Conservation (phyloP, 1,140 invertebrate species). For the Nymphalis io region DNA sequence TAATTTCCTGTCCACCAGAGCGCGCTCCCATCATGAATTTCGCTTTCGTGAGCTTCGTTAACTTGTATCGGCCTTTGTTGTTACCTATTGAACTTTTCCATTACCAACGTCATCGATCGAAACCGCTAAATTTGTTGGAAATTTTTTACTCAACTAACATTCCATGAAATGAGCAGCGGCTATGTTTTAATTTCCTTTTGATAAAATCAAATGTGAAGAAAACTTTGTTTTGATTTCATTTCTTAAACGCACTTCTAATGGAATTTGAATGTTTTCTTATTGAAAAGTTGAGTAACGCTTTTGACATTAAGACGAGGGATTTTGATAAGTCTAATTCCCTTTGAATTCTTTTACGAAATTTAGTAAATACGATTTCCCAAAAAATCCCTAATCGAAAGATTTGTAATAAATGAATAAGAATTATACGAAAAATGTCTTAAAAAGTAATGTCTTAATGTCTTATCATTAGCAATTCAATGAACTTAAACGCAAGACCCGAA, state of each 20-base stretch:
- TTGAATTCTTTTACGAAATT: constrained; percentile 43
- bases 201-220: constrained; percentile 59
- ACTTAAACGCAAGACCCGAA: background rate
- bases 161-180: constrained; percentile 52
- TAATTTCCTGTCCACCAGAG: constrained; percentile 76
- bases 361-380: constrained; percentile 37
- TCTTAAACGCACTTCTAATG: constrained; percentile 49
- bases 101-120: constrained; percentile 73
- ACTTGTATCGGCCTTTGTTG: constrained; percentile 76
- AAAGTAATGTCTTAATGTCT: no score
- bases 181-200: constrained; percentile 57
- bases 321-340: constrained; percentile 67
- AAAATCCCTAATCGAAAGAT: constrained; percentile 26
- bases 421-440: constrained; percentile 9
- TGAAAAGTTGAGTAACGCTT: constrained; percentile 57
- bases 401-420: constrained; percentile 14
- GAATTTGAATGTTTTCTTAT: constrained; percentile 72
- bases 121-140: constrained; percentile 73
- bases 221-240: constrained; percentile 60
- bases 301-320: constrained; percentile 45
- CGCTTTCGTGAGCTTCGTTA: constrained; percentile 76
- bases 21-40: constrained; percentile 73
- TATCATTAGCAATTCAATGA: constrained; percentile 1
- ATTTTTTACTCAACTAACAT: constrained; percentile 56
- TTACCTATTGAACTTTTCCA: constrained; percentile 78